These are phyloP conservation scores for Cercocebus atys DNA, from an alignment of 2,113 vertebrate genomes.

Conservation along the genomic window DNA sequence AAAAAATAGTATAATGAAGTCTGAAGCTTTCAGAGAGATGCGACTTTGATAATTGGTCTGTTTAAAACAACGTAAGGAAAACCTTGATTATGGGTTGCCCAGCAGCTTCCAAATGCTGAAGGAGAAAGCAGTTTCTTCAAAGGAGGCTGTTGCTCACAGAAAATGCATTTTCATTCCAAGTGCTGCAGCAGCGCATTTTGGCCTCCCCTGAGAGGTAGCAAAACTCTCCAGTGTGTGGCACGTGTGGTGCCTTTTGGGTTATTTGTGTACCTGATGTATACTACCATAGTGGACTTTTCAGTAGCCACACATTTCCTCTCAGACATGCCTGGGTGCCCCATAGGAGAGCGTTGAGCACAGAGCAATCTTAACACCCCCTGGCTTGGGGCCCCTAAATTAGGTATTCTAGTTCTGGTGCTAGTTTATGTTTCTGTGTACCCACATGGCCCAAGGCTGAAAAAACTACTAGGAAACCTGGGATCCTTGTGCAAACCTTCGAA, in stretches of 20 bases:
- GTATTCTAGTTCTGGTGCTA: neutral
- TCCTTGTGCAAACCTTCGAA: neutral
- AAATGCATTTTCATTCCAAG: slow-evolving; percentile 70
- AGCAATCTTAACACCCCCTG: neutral
- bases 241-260: neutral
- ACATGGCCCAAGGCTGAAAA: neutral
- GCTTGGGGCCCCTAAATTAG: neutral
- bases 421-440: neutral
- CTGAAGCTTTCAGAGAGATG: slow-evolving; percentile 82
- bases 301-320: neutral
- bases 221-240: neutral
- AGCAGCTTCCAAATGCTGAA: slow-evolving; percentile 72
- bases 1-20: slow-evolving; percentile 83
- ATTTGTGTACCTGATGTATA: neutral
- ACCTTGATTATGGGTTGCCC: slow-evolving; percentile 81
- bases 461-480: neutral
- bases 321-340: neutral
- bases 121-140: slow-evolving; percentile 68
- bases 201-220: neutral
- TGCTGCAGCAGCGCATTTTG: neutral
- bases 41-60: slow-evolving; percentile 78
- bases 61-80: slow-evolving; percentile 82
- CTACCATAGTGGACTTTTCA: neutral
- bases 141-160: slow-evolving; percentile 70
- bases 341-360: neutral